A percentile compares a stretch with the other conserved stretches of the same genome.
Conservation (phyloP, 2,888 invertebrate species). For the Drosophila mayaguana region DNA sequence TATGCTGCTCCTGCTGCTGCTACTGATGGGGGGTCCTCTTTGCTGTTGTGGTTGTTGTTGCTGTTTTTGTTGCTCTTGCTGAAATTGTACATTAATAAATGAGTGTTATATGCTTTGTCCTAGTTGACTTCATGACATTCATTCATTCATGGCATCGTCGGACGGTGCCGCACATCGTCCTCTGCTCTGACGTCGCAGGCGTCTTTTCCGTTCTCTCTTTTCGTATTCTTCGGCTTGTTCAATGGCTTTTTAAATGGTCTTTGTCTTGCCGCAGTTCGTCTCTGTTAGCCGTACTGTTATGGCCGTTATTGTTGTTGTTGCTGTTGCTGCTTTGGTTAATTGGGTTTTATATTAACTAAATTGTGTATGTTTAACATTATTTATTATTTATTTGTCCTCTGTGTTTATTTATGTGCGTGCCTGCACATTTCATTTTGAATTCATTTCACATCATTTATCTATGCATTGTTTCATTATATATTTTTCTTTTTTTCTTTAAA, state of each 20-base stretch:
- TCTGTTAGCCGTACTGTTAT: constrained; percentile 44
- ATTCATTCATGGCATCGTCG: constrained; percentile 72
- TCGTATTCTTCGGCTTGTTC: constrained; percentile 32
- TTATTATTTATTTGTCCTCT: constrained; percentile 68
- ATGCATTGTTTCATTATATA: constrained; percentile 35
- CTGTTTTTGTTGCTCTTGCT: constrained; percentile 44
- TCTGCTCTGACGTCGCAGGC: constrained; percentile 1
- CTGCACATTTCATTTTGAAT: constrained; percentile 54
- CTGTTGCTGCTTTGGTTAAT: constrained; percentile 61
- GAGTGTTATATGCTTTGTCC: constrained; percentile 80
- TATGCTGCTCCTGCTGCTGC: constrained; percentile 9
- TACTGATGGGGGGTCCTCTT: constrained; percentile 19
- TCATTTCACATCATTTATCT: constrained; percentile 68
- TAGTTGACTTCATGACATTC: constrained; percentile 81
- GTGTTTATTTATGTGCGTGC: constrained; percentile 35
- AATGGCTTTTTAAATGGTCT: constrained; percentile 72
- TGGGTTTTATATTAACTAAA: constrained; percentile 78
- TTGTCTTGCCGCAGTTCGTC: constrained; percentile 29
- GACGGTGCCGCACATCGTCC: constrained; percentile 27
- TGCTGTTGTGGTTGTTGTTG: background rate
- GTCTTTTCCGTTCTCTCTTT: constrained; percentile 31
- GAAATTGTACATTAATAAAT: constrained; percentile 79
- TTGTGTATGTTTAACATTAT: constrained; percentile 76
- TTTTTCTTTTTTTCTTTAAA: constrained; percentile 7
- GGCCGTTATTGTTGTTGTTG: constrained; percentile 21